Conservation (phyloP, 2,888 invertebrate genomes). For the Parnassius smintheus region DNA sequence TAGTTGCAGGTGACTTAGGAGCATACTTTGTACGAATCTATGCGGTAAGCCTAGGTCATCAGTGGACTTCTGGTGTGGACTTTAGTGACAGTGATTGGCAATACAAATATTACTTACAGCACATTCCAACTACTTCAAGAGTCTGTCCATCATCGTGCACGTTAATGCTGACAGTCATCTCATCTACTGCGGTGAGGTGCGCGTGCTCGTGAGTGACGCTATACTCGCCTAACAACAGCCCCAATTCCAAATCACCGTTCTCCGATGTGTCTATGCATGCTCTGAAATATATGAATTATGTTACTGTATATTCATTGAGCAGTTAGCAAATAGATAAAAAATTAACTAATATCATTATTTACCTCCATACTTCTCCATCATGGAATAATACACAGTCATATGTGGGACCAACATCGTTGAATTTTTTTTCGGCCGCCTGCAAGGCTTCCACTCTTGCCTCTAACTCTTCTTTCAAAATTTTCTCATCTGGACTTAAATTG, state of each 20-base stretch:
- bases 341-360: conserved; percentile 28
- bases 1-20: no score
- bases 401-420: conserved; percentile 91
- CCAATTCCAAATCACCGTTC: conserved; percentile 89
- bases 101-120: conserved; percentile 85
- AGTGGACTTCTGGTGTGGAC: no score
- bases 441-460: conserved; percentile 93
- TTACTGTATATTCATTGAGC: no score
- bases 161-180: conserved; percentile 94
- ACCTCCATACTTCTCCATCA: conserved; percentile 95
- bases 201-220: conserved; percentile 88
- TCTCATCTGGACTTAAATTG: conserved; percentile 84
- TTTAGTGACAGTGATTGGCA: no score
- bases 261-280: conserved; percentile 93
- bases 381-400: conserved; percentile 97
- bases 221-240: conserved; percentile 90
- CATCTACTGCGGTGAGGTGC: conserved; percentile 88
- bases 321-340: no score
- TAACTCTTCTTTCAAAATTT: conserved; percentile 92
- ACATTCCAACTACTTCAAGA: conserved; percentile 96
- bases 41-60: no score
- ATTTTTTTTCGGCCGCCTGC: conserved; percentile 92
- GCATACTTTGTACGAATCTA: no score
- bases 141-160: conserved; percentile 94
- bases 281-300: conserved; percentile 53